Percentiles rank a stretch among this genome's conserved stretches.
phyloP scores from a whole-genome alignment of 2,113 vertebrate species.

The Cisticola juncidis region DNA sequence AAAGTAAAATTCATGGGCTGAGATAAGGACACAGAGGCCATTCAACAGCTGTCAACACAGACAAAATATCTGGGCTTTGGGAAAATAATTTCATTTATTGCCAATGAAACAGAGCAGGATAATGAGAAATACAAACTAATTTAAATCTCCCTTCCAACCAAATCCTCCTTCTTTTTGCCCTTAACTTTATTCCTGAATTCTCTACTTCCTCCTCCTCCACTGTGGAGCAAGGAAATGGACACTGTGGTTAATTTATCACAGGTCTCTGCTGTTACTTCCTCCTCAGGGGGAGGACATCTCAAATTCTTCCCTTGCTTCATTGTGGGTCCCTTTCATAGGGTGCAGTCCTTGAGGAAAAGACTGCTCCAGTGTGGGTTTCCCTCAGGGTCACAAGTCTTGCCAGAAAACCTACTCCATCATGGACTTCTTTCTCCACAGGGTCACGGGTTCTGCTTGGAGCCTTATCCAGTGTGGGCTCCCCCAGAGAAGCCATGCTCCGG shows the following conservation, averaged over 20 bases:
- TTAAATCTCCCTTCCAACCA: neutral
- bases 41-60: neutral
- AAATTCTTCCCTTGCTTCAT: neutral
- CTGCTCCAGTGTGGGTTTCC: neutral
- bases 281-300: neutral
- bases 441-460: neutral
- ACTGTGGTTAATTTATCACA: neutral
- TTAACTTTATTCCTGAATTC: neutral
- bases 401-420: neutral
- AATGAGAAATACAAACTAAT: neutral
- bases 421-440: neutral
- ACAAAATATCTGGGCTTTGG: neutral
- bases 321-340: neutral
- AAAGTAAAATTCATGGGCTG: neutral
- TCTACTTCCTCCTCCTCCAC: neutral
- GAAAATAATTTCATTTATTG: neutral
- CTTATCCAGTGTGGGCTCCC: neutral
- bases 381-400: neutral
- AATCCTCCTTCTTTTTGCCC: rapidly evolving
- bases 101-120: neutral
- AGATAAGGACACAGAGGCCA: neutral
- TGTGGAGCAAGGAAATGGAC: no score
- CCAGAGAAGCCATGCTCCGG: rapidly evolving
- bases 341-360: neutral
- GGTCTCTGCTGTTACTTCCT: neutral